These are phyloP conservation scores for Melangyna quadrimaculata DNA, from an alignment of 2,888 invertebrate species.

Conservation along the genomic window DNA sequence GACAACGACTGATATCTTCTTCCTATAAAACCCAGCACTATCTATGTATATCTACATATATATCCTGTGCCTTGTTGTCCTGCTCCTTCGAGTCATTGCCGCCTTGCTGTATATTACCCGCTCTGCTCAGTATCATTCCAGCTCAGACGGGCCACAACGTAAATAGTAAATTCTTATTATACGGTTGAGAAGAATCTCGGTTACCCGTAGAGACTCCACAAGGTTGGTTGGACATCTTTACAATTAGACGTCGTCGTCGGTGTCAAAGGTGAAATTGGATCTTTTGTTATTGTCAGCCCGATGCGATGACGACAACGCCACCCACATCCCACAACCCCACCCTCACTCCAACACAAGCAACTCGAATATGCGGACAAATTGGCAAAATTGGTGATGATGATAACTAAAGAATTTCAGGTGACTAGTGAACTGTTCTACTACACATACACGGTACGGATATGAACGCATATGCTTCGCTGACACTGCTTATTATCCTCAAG, in stretches of 20 bases:
- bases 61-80: slow-evolving; percentile 17
- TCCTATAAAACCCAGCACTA: slow-evolving; percentile 30
- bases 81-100: slow-evolving; percentile 47
- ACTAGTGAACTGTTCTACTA: not conserved
- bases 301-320: slow-evolving; percentile 37
- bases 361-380: slow-evolving; percentile 59
- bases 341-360: not conserved
- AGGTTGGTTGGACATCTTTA: slow-evolving; percentile 70
- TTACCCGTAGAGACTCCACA: slow-evolving; percentile 70
- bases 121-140: slow-evolving; percentile 18
- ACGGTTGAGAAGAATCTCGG: slow-evolving; percentile 72
- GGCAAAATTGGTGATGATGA: slow-evolving; percentile 35
- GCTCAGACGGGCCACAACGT: slow-evolving; percentile 53
- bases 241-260: slow-evolving; percentile 70
- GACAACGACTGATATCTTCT: slow-evolving; percentile 57
- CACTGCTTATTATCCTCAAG: slow-evolving; percentile 6
- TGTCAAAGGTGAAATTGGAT: slow-evolving; percentile 72
- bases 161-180: slow-evolving; percentile 72
- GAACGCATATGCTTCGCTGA: slow-evolving; percentile 10
- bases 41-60: no score
- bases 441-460: not conserved
- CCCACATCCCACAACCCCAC: slow-evolving; percentile 1
- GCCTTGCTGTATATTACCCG: slow-evolving; percentile 19
- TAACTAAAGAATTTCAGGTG: slow-evolving; percentile 63
- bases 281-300: slow-evolving; percentile 69